Evolutionary conservation across 1,140 invertebrate genomes (phyloP), one percentile per base, ranked within the genome.

Genomic region (Sarcophaga bullata): DNA sequence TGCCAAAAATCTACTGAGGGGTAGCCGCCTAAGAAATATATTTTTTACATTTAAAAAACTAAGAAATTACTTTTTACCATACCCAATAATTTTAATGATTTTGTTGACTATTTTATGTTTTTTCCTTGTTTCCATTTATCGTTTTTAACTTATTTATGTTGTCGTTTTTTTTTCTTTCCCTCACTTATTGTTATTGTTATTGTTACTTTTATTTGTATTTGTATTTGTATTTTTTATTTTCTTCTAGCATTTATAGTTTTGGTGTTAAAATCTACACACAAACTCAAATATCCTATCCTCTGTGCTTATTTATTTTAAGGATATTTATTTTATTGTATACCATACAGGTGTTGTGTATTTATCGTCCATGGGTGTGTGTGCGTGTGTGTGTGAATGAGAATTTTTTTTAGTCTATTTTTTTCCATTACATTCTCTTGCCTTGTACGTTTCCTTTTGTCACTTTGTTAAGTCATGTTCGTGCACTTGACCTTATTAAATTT

Each of bases 401-500:
- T 68, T 68, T 19, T 19, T 19, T 19, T 19, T 19, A 10, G 13
- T 6, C 13, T 52, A 10, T 52, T 52, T 52, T 50, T 3, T 52
- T 52, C 13, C 13, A 13, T 9, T 52, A 10, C 13, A 13, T 68
- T 19, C 7, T 5, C 0, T n/a, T 62, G 1, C 11, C 54, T 37
- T 37, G 1, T 37, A 37, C 25, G 25, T 37, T 37, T 37, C 25
- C 58, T 62, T 62, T 62, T 75, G 73, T 8, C 6, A 68, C 62
- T 68, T 76, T 76, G 73, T 76, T 8, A 76, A 76, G 73, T 76
- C 73, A 76, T 76, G 73, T 49, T 76, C 49, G 11, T 49, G 49
- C 73, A 76, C 47, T 76, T 76, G 73, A 76, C 73, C 73, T 76
- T 76, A 76, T 48, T 76, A 76, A 58, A 58, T 58, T 73, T 73